These are phyloP conservation scores for Bubalus kerabau DNA, from an alignment of 2,113 vertebrate genomes.

Conservation along the genomic window DNA sequence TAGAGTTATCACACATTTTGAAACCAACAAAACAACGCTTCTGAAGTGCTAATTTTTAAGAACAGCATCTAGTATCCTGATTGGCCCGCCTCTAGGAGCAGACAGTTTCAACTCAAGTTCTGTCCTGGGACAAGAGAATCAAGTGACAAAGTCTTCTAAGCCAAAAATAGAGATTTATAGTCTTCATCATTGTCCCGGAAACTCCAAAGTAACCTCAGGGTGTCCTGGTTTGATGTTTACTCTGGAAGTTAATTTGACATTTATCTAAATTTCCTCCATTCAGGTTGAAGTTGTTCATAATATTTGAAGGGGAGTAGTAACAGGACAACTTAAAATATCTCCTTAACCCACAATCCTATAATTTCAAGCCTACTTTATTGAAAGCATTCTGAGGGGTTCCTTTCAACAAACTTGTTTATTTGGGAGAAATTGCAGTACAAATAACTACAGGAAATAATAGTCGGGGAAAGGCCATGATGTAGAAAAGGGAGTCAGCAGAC, in stretches of 20 bases:
- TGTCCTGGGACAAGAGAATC: neutral
- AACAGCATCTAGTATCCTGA: neutral
- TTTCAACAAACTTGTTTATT: neutral
- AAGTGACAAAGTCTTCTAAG: neutral
- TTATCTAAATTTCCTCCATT: neutral
- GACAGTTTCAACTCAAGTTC: neutral
- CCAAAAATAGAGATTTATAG: neutral
- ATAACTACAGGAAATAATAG: neutral
- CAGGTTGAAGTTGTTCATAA: neutral
- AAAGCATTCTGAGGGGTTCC: neutral
- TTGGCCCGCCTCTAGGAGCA: neutral
- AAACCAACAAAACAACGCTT: neutral
- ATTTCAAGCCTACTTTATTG: neutral
- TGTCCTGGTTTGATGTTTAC: conserved; percentile 17
- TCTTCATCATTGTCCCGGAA: neutral
- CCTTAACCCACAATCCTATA: neutral
- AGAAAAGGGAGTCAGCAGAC: neutral
- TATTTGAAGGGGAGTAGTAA: neutral
- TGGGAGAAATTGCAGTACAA: neutral
- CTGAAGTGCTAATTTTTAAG: neutral
- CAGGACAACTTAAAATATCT: neutral
- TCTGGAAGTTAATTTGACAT: conserved; percentile 23
- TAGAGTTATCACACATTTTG: neutral
- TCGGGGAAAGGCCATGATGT: neutral
- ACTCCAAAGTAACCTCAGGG: neutral